phyloP scores from a whole-genome alignment of 2,113 vertebrate genomes.

The Halichoeres trimaculatus region DNA sequence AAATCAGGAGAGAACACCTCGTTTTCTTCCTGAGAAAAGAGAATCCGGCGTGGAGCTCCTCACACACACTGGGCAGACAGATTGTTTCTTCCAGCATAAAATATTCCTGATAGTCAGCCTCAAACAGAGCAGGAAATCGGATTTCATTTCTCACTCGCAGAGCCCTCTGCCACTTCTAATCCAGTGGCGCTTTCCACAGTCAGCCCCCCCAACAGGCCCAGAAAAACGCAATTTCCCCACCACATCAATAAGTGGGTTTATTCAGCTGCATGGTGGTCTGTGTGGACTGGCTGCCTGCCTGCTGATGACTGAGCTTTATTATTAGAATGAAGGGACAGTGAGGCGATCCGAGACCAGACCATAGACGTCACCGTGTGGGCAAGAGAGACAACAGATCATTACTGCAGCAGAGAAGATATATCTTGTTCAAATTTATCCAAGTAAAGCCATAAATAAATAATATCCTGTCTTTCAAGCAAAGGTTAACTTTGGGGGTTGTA shows the following conservation, averaged over 20 bases:
- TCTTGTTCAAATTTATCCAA: not conserved
- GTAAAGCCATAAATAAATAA: too few species aligned
- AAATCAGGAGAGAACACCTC: conserved; percentile 26
- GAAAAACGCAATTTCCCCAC: conserved; percentile 62
- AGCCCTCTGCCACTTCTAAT: conserved; percentile 57
- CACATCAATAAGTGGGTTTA: conserved; percentile 65
- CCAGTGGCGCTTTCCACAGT: conserved; percentile 32
- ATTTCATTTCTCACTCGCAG: conserved; percentile 60
- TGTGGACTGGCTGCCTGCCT: conserved; percentile 49
- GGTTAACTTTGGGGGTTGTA: too few species aligned
- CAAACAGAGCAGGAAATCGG: conserved; percentile 48
- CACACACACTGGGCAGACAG: not conserved
- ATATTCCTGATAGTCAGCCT: conserved; percentile 45
- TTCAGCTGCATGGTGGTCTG: conserved; percentile 53
- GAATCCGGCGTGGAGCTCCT: not conserved
- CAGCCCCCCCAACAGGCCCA: conserved; percentile 30
- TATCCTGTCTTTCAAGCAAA: not conserved
- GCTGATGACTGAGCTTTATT: conserved; percentile 40
- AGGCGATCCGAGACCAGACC: conserved; percentile 20
- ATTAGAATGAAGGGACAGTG: conserved; percentile 31
- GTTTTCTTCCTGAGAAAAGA: conserved; percentile 46
- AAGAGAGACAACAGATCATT: conserved; percentile 13
- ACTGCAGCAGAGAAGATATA: not conserved
- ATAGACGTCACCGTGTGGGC: conserved; percentile 8
- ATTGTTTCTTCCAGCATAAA: conserved; percentile 53